Conservation (phyloP, 2,888 invertebrate species). For the Trissoscelio sp. region DNA sequence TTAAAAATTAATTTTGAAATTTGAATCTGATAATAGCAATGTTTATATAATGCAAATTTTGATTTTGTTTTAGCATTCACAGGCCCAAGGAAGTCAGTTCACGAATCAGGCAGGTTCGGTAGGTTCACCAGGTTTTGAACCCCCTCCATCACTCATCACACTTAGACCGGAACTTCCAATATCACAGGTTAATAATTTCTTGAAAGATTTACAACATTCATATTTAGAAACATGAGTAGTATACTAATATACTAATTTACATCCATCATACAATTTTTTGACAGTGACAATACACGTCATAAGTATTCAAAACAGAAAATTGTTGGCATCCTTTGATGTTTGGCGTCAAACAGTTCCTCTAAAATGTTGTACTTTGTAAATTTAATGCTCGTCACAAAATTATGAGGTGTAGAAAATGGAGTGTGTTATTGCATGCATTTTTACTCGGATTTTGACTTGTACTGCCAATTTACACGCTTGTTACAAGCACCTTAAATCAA, state of each 20-base stretch:
- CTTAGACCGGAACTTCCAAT: slow-evolving; percentile 90
- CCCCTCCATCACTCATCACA: slow-evolving; percentile 89
- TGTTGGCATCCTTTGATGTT: slow-evolving; percentile 20
- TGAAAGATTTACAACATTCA: not conserved
- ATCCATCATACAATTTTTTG: no score
- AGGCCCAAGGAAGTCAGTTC: slow-evolving; percentile 24
- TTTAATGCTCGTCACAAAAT: slow-evolving; percentile 15
- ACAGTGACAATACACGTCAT: slow-evolving; percentile 30
- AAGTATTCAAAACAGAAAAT: not conserved
- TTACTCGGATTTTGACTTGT: not conserved
- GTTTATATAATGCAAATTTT: no score
- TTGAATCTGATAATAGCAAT: no score
- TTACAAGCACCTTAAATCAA: not conserved
- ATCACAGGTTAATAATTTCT: no score
- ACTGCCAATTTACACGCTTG: not conserved
- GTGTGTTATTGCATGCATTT: no score
- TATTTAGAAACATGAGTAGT: slow-evolving; percentile 20
- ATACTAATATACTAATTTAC: no score
- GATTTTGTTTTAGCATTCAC: slow-evolving; percentile 24
- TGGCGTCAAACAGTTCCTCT: slow-evolving; percentile 34
- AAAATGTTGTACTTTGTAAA: slow-evolving; percentile 2
- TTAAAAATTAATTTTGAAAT: no score
- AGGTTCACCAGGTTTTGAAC: slow-evolving; percentile 84
- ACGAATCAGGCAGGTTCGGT: slow-evolving; percentile 32
- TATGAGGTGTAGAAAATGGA: not conserved